A percentile compares a stretch with the other conserved stretches of the same genome.
Conservation (phyloP, 2,888 invertebrate species). For the Zhuqinia jingwanae region DNA sequence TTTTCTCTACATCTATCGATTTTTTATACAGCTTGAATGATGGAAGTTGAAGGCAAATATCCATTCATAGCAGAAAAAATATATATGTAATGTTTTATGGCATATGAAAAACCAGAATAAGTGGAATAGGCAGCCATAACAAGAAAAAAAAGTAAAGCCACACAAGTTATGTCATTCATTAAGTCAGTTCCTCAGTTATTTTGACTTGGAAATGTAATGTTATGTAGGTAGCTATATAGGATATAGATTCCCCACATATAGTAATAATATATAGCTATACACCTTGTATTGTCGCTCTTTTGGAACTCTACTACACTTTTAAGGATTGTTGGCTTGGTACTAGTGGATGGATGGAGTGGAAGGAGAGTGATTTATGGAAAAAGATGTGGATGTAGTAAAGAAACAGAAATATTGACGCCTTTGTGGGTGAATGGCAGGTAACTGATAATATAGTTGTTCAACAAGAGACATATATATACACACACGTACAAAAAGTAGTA, state of each 20-base stretch:
- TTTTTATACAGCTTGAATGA: slow-evolving; percentile 20
- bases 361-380: slow-evolving; percentile 48
- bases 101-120: not conserved
- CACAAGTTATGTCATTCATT: slow-evolving; percentile 59
- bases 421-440: slow-evolving; percentile 45
- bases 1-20: slow-evolving; percentile 7
- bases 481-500: not conserved
- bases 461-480: slow-evolving; percentile 15
- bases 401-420: slow-evolving; percentile 54
- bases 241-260: not conserved
- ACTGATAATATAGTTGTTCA: slow-evolving; percentile 53
- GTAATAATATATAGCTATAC: too few relatives aligned
- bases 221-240: not conserved
- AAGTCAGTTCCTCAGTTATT: slow-evolving; percentile 45
- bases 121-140: not conserved
- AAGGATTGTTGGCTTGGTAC: not conserved
- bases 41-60: not conserved
- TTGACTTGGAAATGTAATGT: slow-evolving; percentile 49
- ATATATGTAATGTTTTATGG: not conserved
- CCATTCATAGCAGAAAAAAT: too few relatives aligned
- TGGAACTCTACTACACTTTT: too few relatives aligned
- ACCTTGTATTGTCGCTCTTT: not conserved
- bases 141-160: slow-evolving; percentile 16
- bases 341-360: not conserved
- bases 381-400: slow-evolving; percentile 7